A percentile compares a stretch with the other conserved stretches of the same genome.
phyloP scores from a whole-genome alignment of 2,113 vertebrate species.

The Collichthys lucidus region DNA sequence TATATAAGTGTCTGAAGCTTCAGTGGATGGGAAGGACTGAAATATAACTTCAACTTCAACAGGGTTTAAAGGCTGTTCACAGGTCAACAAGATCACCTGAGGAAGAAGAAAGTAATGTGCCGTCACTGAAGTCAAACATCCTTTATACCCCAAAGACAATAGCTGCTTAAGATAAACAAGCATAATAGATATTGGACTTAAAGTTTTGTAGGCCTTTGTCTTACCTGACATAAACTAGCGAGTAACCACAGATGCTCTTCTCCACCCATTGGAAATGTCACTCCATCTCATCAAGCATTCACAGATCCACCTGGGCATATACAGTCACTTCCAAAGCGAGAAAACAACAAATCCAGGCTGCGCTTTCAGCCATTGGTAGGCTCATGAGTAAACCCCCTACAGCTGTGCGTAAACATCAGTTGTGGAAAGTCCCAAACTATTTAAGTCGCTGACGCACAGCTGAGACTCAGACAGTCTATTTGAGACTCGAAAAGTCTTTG shows the following conservation, averaged over 20 bases:
- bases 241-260: conserved; percentile 65
- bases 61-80: conserved; percentile 69
- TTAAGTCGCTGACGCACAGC: conserved; percentile 49
- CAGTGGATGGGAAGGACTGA: conserved; percentile 76
- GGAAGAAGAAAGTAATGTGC: background rate
- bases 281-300: conserved; percentile 31
- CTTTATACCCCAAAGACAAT: background rate
- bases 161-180: background rate
- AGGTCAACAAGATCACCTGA: conserved; percentile 79
- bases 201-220: background rate
- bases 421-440: conserved; percentile 72
- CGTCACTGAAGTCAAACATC: background rate
- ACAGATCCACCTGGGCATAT: conserved; percentile 22
- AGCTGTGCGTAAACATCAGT: conserved; percentile 54
- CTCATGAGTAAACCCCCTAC: conserved; percentile 13
- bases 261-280: conserved; percentile 62
- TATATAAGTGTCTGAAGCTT: conserved; percentile 80
- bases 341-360: background rate
- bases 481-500: background rate
- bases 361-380: background rate
- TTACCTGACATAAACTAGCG: conserved; percentile 73
- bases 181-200: background rate
- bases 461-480: background rate
- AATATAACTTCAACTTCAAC: conserved; percentile 79
- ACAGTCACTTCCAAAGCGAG: conserved; percentile 12